Conservation (phyloP, 2,797 vertebrate genomes). For the Petrocephalus schoutedeni region DNA sequence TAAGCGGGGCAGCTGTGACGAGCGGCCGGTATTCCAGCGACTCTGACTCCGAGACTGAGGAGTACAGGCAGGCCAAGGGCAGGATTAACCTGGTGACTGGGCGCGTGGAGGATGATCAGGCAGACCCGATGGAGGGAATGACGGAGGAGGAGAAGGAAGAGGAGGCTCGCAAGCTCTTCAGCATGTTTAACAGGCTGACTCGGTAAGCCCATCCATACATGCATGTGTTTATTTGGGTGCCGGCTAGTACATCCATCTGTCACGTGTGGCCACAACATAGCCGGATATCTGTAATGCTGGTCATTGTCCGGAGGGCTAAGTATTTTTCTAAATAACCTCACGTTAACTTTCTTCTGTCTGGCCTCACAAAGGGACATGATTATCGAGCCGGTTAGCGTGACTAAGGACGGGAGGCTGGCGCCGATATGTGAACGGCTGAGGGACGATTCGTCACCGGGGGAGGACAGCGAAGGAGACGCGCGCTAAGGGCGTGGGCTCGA, state of each 20-base stretch:
- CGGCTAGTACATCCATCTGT: background rate
- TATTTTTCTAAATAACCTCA: background rate
- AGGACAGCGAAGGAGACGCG: background rate
- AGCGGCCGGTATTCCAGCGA: background rate
- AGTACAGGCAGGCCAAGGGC: constrained; percentile 28
- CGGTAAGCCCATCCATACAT: background rate
- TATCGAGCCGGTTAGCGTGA: background rate
- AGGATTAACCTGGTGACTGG: background rate
- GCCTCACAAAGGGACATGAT: background rate
- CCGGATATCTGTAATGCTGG: background rate
- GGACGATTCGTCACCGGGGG: background rate
- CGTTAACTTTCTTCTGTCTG: background rate
- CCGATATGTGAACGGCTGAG: constrained; percentile 15
- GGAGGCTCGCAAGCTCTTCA: constrained; percentile 20
- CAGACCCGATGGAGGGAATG: constrained; percentile 19
- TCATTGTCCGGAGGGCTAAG: background rate
- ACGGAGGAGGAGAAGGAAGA: constrained; percentile 13
- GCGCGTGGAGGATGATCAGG: constrained; percentile 20
- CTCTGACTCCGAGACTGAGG: constrained; percentile 41
- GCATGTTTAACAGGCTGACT: constrained; percentile 2
- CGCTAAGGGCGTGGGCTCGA: background rate
- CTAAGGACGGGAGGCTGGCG: background rate
- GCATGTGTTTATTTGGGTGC: background rate
- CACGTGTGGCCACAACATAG: background rate
- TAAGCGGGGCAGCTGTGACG: background rate